Base-by-base conservation (phyloP, 2,113 vertebrate species). In the Felis chaus region DNA sequence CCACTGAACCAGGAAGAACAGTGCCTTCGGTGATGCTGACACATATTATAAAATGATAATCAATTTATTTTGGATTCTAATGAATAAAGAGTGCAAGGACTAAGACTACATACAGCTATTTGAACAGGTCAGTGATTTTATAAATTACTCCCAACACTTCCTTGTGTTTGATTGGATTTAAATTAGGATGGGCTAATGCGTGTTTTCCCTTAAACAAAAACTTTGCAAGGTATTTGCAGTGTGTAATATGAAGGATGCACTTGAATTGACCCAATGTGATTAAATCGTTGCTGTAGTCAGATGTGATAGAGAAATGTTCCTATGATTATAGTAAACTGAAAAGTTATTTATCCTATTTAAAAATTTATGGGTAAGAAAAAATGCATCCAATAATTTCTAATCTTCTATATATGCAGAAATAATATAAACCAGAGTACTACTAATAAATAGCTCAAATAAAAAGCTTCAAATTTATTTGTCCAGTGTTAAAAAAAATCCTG, bases 81-180 rank as follows among this genome's bases (percentile, higher is more conserved):
- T 98, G 98, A 98, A 98, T 98, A 99, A 99, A 98, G 98, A 99
- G 98, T 98, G 98, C 98, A 99, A 98, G 98, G 99, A 99, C 98
- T 99, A 98, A 98, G 98, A 98, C 98, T 98, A 98, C 98, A 98
- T 98, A 98, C 98, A 98, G 95, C 99, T 98, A 91, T 99, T 98
- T 99, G 99, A 99, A 99, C 99, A 99, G 99, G 99, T 99, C 98
- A 99, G 99, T 99, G 98, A 97, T 98, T 99, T 98, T 98, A 98
- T 81, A 98, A 98, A 98, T 98, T 98, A 97, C 97, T 98, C 95
- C 95, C 76, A 97, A 86, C 93, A 98, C 97, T 94, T 98, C 50
- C 95, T 78, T 95, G 81, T 97, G 39, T 98, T 98, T 98, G 94
- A 95, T 50, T 98, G 96, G 97, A 96, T 98, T 86, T 98, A 97